Conservation (phyloP, 2,888 invertebrate genomes). For the Ormyrus nitidulus region DNA sequence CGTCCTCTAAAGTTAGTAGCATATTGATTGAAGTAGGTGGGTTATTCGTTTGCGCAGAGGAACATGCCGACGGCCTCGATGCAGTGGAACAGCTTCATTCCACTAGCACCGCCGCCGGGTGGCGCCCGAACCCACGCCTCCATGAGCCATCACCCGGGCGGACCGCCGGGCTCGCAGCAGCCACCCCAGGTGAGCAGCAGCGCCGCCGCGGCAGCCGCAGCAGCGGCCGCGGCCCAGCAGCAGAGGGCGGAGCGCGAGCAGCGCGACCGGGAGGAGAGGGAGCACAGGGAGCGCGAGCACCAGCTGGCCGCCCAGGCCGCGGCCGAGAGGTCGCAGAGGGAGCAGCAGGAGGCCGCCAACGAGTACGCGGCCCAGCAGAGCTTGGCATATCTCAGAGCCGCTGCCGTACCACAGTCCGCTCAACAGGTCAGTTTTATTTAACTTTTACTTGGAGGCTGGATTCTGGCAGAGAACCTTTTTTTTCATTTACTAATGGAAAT, state of each 20-base stretch:
- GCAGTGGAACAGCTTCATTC: conserved; percentile 72
- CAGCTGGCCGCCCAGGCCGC: conserved; percentile 61
- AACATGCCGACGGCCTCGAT: conserved; percentile 72
- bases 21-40: conserved; percentile 64
- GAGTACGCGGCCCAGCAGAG: conserved; percentile 74
- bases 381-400: conserved; percentile 53
- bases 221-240: conserved; percentile 65
- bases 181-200: conserved; percentile 37
- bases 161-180: conserved; percentile 51
- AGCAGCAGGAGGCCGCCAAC: conserved; percentile 69
- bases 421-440: conserved; percentile 66
- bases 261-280: conserved; percentile 62
- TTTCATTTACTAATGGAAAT: no score
- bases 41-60: conserved; percentile 70
- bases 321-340: conserved; percentile 70
- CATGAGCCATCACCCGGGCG: conserved; percentile 70
- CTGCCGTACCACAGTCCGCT: conserved; percentile 65
- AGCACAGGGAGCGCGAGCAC: conserved; percentile 65
- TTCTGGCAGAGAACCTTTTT: no score
- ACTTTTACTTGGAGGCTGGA: no score
- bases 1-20: no score
- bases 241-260: conserved; percentile 64
- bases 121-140: conserved; percentile 64
- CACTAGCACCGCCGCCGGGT: conserved; percentile 70
- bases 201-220: conserved; percentile 63